Percentiles rank a stretch among this genome's conserved stretches.
These are phyloP conservation scores for Stramonita haemastoma DNA, from an alignment of 2,888 invertebrate species.

Conservation along the genomic window DNA sequence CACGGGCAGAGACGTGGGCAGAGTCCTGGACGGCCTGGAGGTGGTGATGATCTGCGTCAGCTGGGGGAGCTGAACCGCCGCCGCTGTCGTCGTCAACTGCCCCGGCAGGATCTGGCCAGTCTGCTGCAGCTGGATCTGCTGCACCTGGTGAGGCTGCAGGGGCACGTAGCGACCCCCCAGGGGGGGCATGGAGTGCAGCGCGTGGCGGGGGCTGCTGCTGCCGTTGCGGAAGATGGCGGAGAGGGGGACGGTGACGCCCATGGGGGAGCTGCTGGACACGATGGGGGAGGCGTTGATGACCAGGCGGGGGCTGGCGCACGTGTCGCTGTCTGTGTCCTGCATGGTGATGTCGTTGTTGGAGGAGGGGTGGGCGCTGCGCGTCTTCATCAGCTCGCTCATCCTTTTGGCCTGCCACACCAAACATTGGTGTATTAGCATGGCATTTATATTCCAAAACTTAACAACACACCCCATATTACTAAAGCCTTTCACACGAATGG, in stretches of 20 bases:
- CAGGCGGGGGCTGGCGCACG: conserved; percentile 25
- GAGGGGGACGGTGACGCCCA: conserved; percentile 31
- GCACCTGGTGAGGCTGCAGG: conserved; percentile 37
- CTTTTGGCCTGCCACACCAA: conserved; percentile 30
- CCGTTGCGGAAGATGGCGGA: conserved; percentile 7
- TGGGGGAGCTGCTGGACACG: not conserved
- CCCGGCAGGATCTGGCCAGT: not conserved
- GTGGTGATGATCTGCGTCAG: not conserved
- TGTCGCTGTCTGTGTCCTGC: conserved; percentile 20
- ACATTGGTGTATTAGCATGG: not conserved
- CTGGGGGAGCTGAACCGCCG: not conserved
- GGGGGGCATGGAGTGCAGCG: conserved; percentile 11
- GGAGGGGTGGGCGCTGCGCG: not conserved
- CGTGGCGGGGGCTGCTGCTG: not conserved
- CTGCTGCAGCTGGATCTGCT: conserved; percentile 33
- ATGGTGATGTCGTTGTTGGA: not conserved
- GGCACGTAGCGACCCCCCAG: conserved; percentile 35
- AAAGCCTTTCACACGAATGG: not conserved
- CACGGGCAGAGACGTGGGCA: not conserved
- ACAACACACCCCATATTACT: not conserved
- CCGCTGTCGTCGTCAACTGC: not conserved
- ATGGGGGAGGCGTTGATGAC: conserved; percentile 11
- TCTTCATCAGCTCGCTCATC: conserved; percentile 22
- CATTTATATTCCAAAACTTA: not conserved
- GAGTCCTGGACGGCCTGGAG: not conserved